Conservation (phyloP, 2,797 vertebrate species). For the Semotilus atromaculatus region DNA sequence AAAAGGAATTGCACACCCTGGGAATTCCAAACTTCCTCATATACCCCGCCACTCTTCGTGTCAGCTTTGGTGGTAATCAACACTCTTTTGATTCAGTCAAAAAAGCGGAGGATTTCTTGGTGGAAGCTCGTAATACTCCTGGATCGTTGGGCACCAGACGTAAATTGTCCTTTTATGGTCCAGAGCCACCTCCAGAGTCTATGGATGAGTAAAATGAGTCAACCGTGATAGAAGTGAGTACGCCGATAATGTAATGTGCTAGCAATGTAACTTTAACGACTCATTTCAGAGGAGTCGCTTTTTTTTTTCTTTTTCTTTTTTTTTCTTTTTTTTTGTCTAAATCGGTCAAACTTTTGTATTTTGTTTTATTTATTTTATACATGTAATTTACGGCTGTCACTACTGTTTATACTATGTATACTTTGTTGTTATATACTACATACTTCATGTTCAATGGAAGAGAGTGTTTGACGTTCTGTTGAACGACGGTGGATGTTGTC, state of each 20-base stretch:
- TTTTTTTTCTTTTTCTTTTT: too few species aligned
- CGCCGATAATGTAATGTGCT: too few species aligned
- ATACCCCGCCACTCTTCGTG: neutral
- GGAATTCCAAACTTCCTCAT: conserved; percentile 9
- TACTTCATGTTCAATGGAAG: neutral
- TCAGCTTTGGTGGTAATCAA: neutral
- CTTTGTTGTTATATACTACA: neutral
- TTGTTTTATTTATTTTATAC: neutral
- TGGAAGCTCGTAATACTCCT: neutral
- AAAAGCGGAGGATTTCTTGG: neutral
- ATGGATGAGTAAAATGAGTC: neutral
- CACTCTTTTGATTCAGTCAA: neutral
- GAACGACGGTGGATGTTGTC: neutral
- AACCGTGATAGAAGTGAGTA: too few species aligned
- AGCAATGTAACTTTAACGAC: too few species aligned
- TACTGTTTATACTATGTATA: neutral
- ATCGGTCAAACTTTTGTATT: neutral
- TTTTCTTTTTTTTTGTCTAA: too few species aligned
- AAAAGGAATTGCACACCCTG: neutral
- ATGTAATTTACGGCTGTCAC: neutral
- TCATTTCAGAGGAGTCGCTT: too few species aligned
- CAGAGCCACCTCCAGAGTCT: neutral
- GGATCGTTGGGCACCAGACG: neutral
- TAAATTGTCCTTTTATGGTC: neutral
- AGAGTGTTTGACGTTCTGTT: neutral